Percentiles rank a stretch among this genome's conserved stretches.
Conservation (phyloP, 1,140 invertebrate species). For the Wasmannia auropunctata region DNA sequence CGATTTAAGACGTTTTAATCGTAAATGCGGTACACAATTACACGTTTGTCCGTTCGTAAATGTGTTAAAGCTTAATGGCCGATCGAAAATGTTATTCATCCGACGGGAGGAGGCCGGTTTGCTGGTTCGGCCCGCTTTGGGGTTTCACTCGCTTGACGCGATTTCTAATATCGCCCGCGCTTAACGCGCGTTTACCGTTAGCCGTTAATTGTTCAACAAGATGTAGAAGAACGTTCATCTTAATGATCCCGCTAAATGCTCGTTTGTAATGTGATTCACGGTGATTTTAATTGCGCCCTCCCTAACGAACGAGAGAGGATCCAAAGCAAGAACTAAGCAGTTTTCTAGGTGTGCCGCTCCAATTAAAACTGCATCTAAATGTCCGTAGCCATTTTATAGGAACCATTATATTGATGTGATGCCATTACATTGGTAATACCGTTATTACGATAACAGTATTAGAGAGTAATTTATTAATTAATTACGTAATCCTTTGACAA, state of each 20-base stretch:
- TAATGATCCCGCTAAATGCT: conserved; percentile 32
- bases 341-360: conserved; percentile 29
- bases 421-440: background rate
- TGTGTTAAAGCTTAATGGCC: background rate
- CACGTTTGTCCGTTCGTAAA: background rate
- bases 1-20: background rate
- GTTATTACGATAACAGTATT: background rate
- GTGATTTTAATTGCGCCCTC: conserved; percentile 24
- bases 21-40: background rate
- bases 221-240: conserved; percentile 1
- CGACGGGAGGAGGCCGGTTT: background rate
- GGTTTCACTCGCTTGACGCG: background rate
- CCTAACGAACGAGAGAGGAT: conserved; percentile 17
- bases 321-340: background rate
- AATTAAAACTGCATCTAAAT: background rate
- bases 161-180: conserved; percentile 35
- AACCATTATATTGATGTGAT: background rate
- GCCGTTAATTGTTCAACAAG: conserved; percentile 25
- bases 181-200: conserved; percentile 44
- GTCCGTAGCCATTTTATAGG: background rate
- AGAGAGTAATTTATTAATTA: background rate
- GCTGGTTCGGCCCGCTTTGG: background rate
- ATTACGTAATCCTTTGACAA: background rate
- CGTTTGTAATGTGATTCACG: conserved; percentile 29
- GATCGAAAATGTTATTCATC: conserved; percentile 10